Evolutionary conservation across 2,797 vertebrate genomes (phyloP).

Genomic region (Discoglossus pictus): DNA sequence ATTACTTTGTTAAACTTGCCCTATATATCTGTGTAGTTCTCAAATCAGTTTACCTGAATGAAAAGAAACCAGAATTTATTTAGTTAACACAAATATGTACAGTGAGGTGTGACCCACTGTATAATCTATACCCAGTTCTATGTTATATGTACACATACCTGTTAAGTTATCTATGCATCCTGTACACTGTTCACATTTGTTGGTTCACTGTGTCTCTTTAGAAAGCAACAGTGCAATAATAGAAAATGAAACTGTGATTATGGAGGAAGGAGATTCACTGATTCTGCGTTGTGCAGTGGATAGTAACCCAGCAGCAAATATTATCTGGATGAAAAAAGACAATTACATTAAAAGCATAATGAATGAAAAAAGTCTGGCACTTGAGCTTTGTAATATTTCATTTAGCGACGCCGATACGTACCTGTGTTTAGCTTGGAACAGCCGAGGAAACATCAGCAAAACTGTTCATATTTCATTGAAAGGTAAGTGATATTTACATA

Average conservation of each 20-base stretch:
- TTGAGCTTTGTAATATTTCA: neutral
- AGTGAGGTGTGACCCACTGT: too few species aligned
- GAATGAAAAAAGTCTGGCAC: neutral
- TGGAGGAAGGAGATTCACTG: neutral
- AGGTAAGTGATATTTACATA: neutral
- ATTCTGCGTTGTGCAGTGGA: neutral
- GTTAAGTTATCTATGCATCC: too few species aligned
- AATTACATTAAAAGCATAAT: neutral
- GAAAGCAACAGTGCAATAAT: too few species aligned
- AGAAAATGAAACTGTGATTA: neutral
- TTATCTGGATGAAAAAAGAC: neutral
- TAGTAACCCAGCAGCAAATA: neutral
- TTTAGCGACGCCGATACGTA: neutral
- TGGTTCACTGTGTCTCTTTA: too few species aligned
- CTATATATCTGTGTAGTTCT: too few species aligned
- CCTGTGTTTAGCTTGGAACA: neutral
- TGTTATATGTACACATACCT: too few species aligned
- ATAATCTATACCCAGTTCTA: too few species aligned
- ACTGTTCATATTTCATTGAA: neutral
- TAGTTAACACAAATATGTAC: too few species aligned
- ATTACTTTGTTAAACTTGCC: too few species aligned
- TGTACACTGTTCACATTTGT: too few species aligned
- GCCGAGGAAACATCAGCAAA: neutral
- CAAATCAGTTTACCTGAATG: too few species aligned
- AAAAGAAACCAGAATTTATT: too few species aligned